Conservation (phyloP, 2,113 vertebrate genomes). For the Corydoras sp. region DNA sequence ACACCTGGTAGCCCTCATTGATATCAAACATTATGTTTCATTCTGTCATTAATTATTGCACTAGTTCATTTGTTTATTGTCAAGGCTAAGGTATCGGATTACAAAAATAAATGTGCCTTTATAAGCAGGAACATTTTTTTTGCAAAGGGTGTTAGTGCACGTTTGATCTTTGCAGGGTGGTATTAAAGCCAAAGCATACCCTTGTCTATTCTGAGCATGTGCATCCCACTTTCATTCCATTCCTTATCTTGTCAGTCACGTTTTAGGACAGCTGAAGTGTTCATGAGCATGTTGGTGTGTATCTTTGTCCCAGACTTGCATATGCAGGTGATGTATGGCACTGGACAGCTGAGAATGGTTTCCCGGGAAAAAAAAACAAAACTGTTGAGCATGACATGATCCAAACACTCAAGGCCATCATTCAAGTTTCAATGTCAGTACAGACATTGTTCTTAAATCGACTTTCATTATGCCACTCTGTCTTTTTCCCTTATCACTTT, state of each 20-base stretch:
- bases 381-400: slow-evolving; percentile 9
- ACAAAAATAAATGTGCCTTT: neutral
- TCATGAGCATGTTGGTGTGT: slow-evolving; percentile 26
- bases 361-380: slow-evolving; percentile 13
- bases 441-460: slow-evolving; percentile 3
- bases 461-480: neutral
- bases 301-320: neutral
- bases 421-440: slow-evolving; percentile 6
- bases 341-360: slow-evolving; percentile 34
- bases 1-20: no score
- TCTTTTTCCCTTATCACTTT: neutral
- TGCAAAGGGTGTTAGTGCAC: slow-evolving; percentile 1
- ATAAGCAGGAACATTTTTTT: neutral
- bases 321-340: slow-evolving; percentile 44
- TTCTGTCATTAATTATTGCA: no score
- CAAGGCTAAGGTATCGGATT: no score
- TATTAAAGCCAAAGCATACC: slow-evolving; percentile 43
- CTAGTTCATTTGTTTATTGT: no score
- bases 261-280: slow-evolving; percentile 53
- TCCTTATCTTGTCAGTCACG: slow-evolving; percentile 58
- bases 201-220: slow-evolving; percentile 58
- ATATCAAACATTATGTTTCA: no score
- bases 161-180: neutral
- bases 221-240: slow-evolving; percentile 55
- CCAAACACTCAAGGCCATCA: neutral